Conservation (phyloP, 2,113 vertebrate genomes). For the Scophthalmus maximus region DNA sequence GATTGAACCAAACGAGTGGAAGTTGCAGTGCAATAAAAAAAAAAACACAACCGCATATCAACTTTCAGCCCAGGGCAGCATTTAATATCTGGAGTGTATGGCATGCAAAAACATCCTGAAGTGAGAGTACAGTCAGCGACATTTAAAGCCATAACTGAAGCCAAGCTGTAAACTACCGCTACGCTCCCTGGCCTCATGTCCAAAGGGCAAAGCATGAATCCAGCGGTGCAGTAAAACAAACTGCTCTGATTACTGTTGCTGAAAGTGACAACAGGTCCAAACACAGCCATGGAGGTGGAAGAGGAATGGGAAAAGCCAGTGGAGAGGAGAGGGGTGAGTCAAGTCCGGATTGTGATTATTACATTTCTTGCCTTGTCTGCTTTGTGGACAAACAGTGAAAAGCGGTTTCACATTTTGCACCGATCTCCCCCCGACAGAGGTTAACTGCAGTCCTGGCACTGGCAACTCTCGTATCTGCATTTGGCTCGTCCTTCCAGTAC, state of each 20-base stretch:
- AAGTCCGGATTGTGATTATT: not conserved
- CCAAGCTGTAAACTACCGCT: conserved; percentile 29
- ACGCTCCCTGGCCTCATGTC: conserved; percentile 60
- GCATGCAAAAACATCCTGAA: conserved; percentile 6
- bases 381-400: not conserved
- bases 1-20: no score
- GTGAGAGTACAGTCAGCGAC: conserved; percentile 40
- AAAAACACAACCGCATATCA: not conserved
- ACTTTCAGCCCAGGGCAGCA: not conserved
- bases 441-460: conserved; percentile 82
- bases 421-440: conserved; percentile 76
- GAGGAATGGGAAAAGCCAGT: conserved; percentile 27
- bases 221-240: conserved; percentile 23
- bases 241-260: conserved; percentile 6
- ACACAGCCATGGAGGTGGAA: conserved; percentile 52
- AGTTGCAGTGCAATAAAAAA: conserved; percentile 14
- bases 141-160: conserved; percentile 8
- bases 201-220: conserved; percentile 70
- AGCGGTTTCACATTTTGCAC: not conserved
- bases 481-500: conserved; percentile 98
- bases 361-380: not conserved
- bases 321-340: conserved; percentile 79
- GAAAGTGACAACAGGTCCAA: conserved; percentile 13
- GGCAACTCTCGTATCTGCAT: conserved; percentile 85
- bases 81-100: conserved; percentile 17